Conservation (phyloP, 2,797 vertebrate species). For the Chelidonichthys spinosus region DNA sequence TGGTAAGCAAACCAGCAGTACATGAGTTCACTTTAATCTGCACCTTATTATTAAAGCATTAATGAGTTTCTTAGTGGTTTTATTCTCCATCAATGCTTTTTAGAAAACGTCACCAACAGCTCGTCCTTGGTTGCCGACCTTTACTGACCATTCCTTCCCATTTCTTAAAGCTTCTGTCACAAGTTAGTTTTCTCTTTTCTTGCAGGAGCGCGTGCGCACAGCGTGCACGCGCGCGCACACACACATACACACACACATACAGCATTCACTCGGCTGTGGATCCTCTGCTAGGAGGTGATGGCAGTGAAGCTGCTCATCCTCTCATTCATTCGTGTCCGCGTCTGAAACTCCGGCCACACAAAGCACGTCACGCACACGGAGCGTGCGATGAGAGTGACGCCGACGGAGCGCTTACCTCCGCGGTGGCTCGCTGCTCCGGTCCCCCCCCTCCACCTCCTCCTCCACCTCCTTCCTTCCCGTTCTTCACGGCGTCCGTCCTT, state of each 20-base stretch:
- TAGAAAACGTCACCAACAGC: not conserved
- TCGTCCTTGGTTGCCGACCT: not conserved
- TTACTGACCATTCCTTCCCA: not conserved
- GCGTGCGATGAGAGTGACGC: constrained; percentile 27
- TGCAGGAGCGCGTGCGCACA: constrained; percentile 76
- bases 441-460: constrained; percentile 39
- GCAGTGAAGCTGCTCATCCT: constrained; percentile 53
- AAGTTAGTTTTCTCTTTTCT: constrained; percentile 60
- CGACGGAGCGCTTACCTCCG: constrained; percentile 77
- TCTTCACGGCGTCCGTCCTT: constrained; percentile 71
- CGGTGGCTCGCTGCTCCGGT: constrained; percentile 71
- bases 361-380: constrained; percentile 30
- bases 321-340: constrained; percentile 61
- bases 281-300: constrained; percentile 62
- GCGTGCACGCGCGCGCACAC: constrained; percentile 21
- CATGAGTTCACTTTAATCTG: not conserved
- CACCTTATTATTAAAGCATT: not conserved
- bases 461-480: constrained; percentile 8
- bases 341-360: constrained; percentile 51
- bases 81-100: not conserved
- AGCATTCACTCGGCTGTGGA: constrained; percentile 59
- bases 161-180: constrained; percentile 14
- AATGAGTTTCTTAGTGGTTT: not conserved
- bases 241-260: constrained; percentile 32
- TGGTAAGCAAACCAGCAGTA: not conserved